These are phyloP conservation scores for Coturnix japonica DNA, from an alignment of 2,113 vertebrate genomes.

Conservation along the genomic window DNA sequence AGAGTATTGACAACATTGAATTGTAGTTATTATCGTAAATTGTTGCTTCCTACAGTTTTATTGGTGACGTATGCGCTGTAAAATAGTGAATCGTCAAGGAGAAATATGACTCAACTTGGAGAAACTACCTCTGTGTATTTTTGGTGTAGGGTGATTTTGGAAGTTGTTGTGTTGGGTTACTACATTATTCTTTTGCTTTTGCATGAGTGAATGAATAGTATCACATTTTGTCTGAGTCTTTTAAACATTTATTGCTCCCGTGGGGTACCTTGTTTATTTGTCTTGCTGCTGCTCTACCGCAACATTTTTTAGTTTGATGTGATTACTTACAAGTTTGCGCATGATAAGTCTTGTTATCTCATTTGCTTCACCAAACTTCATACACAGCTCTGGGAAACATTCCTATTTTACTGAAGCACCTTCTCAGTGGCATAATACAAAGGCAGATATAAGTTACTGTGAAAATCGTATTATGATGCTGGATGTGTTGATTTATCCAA, in stretches of 20 bases:
- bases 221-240: background rate
- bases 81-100: background rate
- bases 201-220: background rate
- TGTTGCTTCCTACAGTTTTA: background rate
- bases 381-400: background rate
- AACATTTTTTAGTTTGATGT: background rate
- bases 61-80: background rate
- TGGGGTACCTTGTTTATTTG: background rate
- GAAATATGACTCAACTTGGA: background rate
- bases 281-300: background rate
- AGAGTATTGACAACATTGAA: background rate
- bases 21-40: background rate
- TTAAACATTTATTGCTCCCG: background rate
- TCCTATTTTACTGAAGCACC: background rate
- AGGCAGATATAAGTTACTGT: background rate
- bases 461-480: background rate
- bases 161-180: background rate
- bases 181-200: background rate
- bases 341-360: background rate
- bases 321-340: background rate
- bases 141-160: background rate
- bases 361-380: background rate
- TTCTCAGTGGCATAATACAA: background rate
- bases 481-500: slow-evolving; percentile 6
- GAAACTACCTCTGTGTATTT: background rate